phyloP scores from a whole-genome alignment of 2,113 vertebrate genomes.

The Cheilinus undulatus region DNA sequence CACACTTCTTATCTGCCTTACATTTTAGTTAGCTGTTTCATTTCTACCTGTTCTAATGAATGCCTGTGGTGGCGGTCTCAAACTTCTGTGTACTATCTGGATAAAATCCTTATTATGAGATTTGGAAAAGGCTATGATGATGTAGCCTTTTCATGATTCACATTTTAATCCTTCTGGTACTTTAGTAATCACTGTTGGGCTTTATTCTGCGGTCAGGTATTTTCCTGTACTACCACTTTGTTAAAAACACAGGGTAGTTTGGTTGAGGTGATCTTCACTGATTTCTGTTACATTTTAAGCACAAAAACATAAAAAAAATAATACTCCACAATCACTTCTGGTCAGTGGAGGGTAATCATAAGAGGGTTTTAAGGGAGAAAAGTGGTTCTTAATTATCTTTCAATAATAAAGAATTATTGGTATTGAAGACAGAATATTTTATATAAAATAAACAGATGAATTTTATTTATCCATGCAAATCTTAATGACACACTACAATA shows the following conservation, averaged over 20 bases:
- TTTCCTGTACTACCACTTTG: constrained; percentile 12
- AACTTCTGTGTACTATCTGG: constrained; percentile 4
- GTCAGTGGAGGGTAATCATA: neutral
- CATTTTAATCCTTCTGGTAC: constrained; percentile 46
- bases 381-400: constrained; percentile 16
- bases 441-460: neutral
- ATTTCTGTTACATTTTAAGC: neutral
- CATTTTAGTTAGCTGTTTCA: constrained; percentile 20
- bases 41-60: constrained; percentile 26
- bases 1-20: constrained; percentile 62
- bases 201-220: constrained; percentile 12
- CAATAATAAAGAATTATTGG: constrained; percentile 17
- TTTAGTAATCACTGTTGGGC: neutral
- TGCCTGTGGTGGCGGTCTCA: constrained; percentile 36
- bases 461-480: constrained; percentile 29
- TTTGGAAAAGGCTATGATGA: neutral
- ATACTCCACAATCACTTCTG: constrained; percentile 3
- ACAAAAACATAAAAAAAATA: constrained; percentile 1
- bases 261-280: constrained; percentile 8
- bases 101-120: constrained; percentile 22
- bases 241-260: constrained; percentile 8
- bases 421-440: neutral
- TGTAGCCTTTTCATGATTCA: constrained; percentile 17
- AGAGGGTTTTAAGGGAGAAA: neutral
- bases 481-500: constrained; percentile 26